phyloP scores from a whole-genome alignment of 2,888 invertebrate genomes.

The Unio pictorum region DNA sequence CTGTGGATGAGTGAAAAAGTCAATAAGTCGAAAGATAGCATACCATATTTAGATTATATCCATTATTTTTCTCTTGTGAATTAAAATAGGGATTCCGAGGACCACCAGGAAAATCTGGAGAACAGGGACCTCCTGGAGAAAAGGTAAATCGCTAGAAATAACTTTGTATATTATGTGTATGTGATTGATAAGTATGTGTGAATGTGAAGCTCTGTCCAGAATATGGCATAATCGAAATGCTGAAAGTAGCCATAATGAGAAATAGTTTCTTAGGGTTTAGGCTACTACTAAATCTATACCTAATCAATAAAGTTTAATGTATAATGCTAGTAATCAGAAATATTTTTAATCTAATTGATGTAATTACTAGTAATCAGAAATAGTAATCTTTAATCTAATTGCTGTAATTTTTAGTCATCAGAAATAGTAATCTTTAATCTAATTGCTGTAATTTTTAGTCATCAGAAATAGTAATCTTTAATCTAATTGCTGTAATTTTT shows the following conservation, averaged over 20 bases:
- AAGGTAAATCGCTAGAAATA: slow-evolving; percentile 37
- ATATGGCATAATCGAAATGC: no score
- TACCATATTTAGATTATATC: not conserved
- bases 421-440: not conserved
- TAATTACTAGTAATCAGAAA: not conserved
- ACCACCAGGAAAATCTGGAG: slow-evolving; percentile 50
- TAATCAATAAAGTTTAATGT: not conserved
- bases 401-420: no score
- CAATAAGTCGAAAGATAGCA: no score
- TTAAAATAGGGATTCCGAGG: slow-evolving; percentile 53
- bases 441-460: not conserved
- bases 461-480: not conserved
- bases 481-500: not conserved
- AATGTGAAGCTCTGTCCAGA: no score
- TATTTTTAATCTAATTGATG: no score
- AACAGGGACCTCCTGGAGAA: slow-evolving; percentile 52
- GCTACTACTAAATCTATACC: no score
- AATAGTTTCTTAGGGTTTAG: no score
- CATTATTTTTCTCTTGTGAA: not conserved
- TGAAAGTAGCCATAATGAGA: no score
- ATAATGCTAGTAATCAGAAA: not conserved
- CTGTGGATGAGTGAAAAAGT: no score
- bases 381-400: not conserved
- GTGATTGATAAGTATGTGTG: no score
- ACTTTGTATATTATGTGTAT: not conserved